Evolutionary conservation across 1,140 invertebrate species (phyloP).

Genomic region (Hypothenemus hampei): DNA sequence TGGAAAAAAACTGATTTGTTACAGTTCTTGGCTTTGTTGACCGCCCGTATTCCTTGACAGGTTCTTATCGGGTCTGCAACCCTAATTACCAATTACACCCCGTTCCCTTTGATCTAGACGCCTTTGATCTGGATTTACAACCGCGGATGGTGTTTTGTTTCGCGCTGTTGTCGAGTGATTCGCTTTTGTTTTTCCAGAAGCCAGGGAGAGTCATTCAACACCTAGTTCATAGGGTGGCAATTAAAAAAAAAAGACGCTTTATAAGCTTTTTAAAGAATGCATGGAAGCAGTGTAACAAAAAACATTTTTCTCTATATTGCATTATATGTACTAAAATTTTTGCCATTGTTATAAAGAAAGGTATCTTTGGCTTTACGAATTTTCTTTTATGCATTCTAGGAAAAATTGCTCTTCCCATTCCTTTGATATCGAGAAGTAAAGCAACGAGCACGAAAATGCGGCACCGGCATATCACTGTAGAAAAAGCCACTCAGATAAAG

Average conservation of each 20-base stretch:
- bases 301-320: too few species aligned
- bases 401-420: conserved; percentile 8
- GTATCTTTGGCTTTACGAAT: not conserved
- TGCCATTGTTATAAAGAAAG: not conserved
- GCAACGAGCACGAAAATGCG: too few species aligned
- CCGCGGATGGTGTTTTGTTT: conserved; percentile 25
- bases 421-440: conserved; percentile 15
- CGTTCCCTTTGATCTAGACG: conserved; percentile 21
- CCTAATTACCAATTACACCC: conserved; percentile 27
- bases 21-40: too few species aligned
- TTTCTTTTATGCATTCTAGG: not conserved
- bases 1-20: too few species aligned
- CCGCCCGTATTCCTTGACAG: too few species aligned
- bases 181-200: conserved; percentile 23
- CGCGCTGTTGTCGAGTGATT: conserved; percentile 13
- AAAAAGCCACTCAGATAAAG: conserved; percentile 20
- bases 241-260: too few species aligned
- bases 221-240: too few species aligned
- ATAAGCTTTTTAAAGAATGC: too few species aligned
- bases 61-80: conserved; percentile 16
- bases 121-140: conserved; percentile 20
- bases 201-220: not conserved
- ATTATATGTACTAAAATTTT: too few species aligned
- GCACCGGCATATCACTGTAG: conserved; percentile 7
- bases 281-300: too few species aligned